Percentiles rank a stretch among this genome's conserved stretches.
Evolutionary conservation across 2,888 invertebrate genomes (phyloP).

Genomic region (Branchinecta sandiegonensis): DNA sequence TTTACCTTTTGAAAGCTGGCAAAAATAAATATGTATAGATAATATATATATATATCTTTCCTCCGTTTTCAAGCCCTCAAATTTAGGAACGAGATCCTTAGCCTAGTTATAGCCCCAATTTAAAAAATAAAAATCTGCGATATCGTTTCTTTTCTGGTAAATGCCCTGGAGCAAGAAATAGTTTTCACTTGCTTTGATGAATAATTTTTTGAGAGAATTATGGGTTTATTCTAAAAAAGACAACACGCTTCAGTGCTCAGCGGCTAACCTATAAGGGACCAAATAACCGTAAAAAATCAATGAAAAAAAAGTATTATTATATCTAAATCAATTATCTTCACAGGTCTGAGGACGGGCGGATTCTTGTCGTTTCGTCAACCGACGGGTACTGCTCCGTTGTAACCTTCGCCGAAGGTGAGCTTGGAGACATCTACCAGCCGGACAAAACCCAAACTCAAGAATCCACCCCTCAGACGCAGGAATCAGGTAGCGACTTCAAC

Average conservation of each 20-base stretch:
- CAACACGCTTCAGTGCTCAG: no score
- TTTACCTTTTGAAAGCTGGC: no score
- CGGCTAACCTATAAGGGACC: no score
- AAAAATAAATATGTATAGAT: no score
- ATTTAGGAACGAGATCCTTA: no score
- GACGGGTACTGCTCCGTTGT: conserved; percentile 79
- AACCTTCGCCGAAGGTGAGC: conserved; percentile 55
- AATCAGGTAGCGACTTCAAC: not conserved
- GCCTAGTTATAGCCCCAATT: no score
- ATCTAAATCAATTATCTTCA: conserved; percentile 14
- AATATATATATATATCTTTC: no score
- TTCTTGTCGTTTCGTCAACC: conserved; percentile 63
- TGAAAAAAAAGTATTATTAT: not conserved
- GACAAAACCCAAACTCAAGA: conserved; percentile 4
- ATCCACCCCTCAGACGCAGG: not conserved
- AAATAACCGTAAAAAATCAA: not conserved
- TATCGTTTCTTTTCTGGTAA: no score
- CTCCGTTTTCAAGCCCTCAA: no score
- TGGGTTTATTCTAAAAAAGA: not conserved
- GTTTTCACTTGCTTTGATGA: not conserved
- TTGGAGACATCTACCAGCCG: conserved; percentile 46
- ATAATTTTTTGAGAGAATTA: conserved; percentile 3
- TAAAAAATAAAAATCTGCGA: no score
- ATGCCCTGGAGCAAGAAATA: no score
- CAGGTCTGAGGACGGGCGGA: conserved; percentile 58